phyloP scores from a whole-genome alignment of 2,888 invertebrate species.

The Drosophila suboccidentalis region DNA sequence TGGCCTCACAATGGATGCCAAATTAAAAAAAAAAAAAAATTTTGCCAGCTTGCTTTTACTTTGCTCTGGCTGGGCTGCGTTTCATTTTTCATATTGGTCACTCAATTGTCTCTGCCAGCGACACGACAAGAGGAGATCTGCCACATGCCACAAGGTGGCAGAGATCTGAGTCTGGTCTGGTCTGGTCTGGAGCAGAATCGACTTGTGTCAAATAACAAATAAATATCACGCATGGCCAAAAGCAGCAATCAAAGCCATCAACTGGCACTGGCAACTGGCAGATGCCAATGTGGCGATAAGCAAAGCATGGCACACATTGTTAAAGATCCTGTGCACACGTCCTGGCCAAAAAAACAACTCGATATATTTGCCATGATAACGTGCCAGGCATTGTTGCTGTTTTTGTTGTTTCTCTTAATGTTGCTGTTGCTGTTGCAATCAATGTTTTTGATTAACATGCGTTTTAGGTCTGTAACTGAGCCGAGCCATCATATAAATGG shows the following conservation, averaged over 20 bases:
- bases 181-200: neutral
- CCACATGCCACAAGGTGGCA: slow-evolving; percentile 73
- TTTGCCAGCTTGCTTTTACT: slow-evolving; percentile 40
- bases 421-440: slow-evolving; percentile 64
- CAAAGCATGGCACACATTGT: slow-evolving; percentile 54
- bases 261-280: slow-evolving; percentile 52
- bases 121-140: slow-evolving; percentile 34
- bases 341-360: slow-evolving; percentile 58
- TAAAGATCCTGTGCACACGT: slow-evolving; percentile 38
- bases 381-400: slow-evolving; percentile 57
- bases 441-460: slow-evolving; percentile 70
- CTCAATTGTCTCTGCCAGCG: slow-evolving; percentile 72
- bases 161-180: neutral
- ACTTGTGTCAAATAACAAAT: slow-evolving; percentile 81
- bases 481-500: slow-evolving; percentile 60
- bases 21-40: slow-evolving; percentile 63
- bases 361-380: slow-evolving; percentile 68
- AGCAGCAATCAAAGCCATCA: slow-evolving; percentile 78
- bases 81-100: slow-evolving; percentile 81
- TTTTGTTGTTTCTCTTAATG: slow-evolving; percentile 32
- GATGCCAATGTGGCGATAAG: slow-evolving; percentile 68
- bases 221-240: slow-evolving; percentile 81
- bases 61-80: slow-evolving; percentile 41
- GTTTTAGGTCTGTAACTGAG: slow-evolving; percentile 65
- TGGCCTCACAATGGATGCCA: slow-evolving; percentile 62